Conservation (phyloP, 2,888 invertebrate genomes). For the Eustalomyia histrio region DNA sequence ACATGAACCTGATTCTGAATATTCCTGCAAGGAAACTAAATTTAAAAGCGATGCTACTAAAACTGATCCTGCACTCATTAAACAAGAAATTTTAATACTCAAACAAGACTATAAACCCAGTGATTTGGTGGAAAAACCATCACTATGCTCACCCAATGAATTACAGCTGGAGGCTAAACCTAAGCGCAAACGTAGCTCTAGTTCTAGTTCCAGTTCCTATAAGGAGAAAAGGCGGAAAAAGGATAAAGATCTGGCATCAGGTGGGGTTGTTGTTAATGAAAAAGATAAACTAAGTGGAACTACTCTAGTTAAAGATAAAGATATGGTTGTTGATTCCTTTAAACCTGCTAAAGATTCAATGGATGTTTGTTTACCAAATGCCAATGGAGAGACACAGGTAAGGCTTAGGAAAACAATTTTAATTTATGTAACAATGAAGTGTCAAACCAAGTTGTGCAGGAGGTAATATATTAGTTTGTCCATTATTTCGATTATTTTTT, state of each 20-base stretch:
- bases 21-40: constrained; percentile 70
- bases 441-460: too few relatives aligned
- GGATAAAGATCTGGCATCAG: constrained; percentile 69
- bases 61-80: constrained; percentile 64
- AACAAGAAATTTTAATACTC: constrained; percentile 72
- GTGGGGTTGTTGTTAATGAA: constrained; percentile 16
- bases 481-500: too few relatives aligned
- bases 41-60: constrained; percentile 68
- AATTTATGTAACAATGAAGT: too few relatives aligned
- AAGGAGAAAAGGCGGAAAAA: constrained; percentile 79
- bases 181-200: constrained; percentile 77
- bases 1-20: constrained; percentile 70
- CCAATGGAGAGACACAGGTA: constrained; percentile 62
- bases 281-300: constrained; percentile 49
- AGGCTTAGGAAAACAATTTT: not conserved
- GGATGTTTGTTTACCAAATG: constrained; percentile 30
- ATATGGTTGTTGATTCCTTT: constrained; percentile 47
- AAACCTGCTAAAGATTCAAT: constrained; percentile 42
- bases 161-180: constrained; percentile 66
- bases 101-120: constrained; percentile 72
- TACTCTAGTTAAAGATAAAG: constrained; percentile 48
- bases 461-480: too few relatives aligned
- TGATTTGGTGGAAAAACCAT: constrained; percentile 59
- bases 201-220: constrained; percentile 78
- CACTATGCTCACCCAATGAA: constrained; percentile 56